These are phyloP conservation scores for Microtus oregoni DNA, from an alignment of 2,113 vertebrate species.

Conservation along the genomic window DNA sequence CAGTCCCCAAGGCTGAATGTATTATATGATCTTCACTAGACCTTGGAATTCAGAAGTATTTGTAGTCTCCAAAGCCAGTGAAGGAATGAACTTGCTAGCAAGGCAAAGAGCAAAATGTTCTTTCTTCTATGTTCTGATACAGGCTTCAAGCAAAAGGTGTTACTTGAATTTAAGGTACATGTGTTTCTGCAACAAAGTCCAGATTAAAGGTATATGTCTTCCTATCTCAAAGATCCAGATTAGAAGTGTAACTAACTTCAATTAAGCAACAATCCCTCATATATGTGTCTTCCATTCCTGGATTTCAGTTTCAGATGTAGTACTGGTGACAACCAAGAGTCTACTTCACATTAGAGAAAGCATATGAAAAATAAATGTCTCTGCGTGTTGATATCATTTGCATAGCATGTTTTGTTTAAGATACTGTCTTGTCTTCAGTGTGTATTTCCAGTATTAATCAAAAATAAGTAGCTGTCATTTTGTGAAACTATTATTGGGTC, in stretches of 20 bases:
- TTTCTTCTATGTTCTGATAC: neutral
- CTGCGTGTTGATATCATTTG: neutral
- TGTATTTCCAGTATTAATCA: neutral
- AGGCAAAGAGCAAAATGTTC: neutral
- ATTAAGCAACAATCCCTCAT: neutral
- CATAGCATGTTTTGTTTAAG: neutral
- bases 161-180: neutral
- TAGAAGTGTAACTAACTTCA: neutral
- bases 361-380: neutral
- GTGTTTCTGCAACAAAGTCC: neutral
- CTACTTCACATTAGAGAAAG: neutral
- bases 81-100: neutral
- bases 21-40: neutral
- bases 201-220: neutral
- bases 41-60: neutral
- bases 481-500: neutral
- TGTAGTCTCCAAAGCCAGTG: too few relatives aligned
- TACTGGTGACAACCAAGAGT: neutral
- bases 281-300: neutral
- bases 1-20: neutral
- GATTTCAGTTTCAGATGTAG: neutral
- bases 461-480: neutral
- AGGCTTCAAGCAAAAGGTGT: neutral
- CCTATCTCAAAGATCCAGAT: neutral
- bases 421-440: neutral